These are phyloP conservation scores for Oreonectes daqikongensis DNA, from an alignment of 2,797 vertebrate species.

Conservation along the genomic window DNA sequence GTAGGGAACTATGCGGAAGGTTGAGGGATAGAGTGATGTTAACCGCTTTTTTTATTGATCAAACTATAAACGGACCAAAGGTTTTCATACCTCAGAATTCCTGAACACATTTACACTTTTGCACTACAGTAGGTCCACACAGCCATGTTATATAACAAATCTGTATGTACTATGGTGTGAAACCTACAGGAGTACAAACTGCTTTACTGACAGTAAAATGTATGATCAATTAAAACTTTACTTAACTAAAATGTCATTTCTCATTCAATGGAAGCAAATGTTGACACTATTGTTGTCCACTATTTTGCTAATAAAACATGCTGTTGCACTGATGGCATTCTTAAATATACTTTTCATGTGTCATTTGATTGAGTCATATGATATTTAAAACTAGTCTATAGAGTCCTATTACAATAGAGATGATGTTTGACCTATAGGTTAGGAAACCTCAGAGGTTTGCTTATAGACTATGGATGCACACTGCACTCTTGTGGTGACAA, in stretches of 20 bases:
- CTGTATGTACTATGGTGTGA: constrained; percentile 25
- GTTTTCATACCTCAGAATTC: constrained; percentile 26
- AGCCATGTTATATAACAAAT: constrained; percentile 2
- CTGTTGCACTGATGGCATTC: constrained; percentile 68
- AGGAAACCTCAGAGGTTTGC: neutral
- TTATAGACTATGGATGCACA: neutral
- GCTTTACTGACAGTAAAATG: constrained; percentile 28
- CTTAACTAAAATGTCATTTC: constrained; percentile 63
- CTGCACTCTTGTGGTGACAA: constrained; percentile 44
- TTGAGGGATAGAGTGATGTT: neutral
- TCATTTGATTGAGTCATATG: neutral
- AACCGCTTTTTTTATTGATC: constrained; percentile 36
- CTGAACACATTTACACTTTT: constrained; percentile 14
- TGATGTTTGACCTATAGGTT: neutral
- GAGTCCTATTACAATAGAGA: no score
- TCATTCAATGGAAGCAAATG: constrained; percentile 73
- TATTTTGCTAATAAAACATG: constrained; percentile 83
- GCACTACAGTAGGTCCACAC: constrained; percentile 19
- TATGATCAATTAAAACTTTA: constrained; percentile 29
- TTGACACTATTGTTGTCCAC: constrained; percentile 76
- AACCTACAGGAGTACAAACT: constrained; percentile 17
- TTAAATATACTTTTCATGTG: constrained; percentile 60
- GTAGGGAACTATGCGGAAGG: neutral
- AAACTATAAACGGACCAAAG: constrained; percentile 47
- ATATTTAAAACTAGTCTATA: no score